These are phyloP conservation scores for Dryobates pubescens DNA, from an alignment of 2,797 vertebrate genomes.

Conservation along the genomic window DNA sequence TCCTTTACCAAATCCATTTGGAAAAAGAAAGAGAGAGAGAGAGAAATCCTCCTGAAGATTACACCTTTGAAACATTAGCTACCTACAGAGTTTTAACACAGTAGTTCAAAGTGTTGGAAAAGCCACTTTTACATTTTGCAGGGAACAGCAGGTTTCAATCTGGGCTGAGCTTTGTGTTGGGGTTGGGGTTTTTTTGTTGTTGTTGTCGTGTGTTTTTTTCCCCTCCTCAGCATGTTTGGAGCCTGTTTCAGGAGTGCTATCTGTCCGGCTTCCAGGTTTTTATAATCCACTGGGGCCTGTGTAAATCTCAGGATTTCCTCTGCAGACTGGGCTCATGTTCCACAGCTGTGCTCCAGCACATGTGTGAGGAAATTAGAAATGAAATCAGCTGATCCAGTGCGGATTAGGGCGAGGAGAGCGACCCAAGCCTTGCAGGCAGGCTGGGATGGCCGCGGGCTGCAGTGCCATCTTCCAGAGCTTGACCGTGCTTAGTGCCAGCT, in stretches of 20 bases:
- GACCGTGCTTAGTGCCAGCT: rapidly evolving
- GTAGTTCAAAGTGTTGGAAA: constrained; percentile 72
- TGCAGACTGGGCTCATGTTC: constrained; percentile 69
- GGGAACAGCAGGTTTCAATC: constrained; percentile 74
- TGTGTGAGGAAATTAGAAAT: constrained; percentile 73
- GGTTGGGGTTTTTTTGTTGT: background rate
- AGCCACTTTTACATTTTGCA: constrained; percentile 61
- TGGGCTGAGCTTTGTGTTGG: background rate
- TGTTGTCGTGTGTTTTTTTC: constrained; percentile 2
- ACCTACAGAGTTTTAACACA: constrained; percentile 44
- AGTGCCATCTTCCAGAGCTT: background rate
- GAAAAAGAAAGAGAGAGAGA: background rate
- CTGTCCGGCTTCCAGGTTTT: constrained; percentile 78
- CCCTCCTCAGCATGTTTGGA: constrained; percentile 66
- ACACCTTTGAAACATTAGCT: constrained; percentile 56
- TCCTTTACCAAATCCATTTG: constrained; percentile 14
- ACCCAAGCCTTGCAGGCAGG: background rate
- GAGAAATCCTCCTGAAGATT: constrained; percentile 34
- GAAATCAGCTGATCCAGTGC: constrained; percentile 67
- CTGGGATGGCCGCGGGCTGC: background rate
- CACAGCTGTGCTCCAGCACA: constrained; percentile 73
- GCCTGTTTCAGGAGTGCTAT: constrained; percentile 77
- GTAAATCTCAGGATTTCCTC: constrained; percentile 78
- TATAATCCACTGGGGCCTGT: constrained; percentile 71
- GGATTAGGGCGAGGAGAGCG: constrained; percentile 42